phyloP scores from a whole-genome alignment of 1,140 invertebrate species.

The Cotesia typhae region DNA sequence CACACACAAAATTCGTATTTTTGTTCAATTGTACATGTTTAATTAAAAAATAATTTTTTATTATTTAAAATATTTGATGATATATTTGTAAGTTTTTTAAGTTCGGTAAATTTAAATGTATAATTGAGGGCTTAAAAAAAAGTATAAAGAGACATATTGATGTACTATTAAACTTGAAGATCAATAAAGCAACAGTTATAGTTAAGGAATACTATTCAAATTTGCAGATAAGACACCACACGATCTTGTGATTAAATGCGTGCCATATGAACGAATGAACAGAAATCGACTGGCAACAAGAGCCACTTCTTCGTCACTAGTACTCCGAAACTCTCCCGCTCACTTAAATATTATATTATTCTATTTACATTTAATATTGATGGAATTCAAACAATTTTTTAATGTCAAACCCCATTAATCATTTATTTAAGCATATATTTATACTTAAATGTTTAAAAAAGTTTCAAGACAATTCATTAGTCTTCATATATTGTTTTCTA shows the following conservation, averaged over 20 bases:
- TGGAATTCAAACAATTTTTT: not conserved
- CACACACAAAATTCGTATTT: not conserved
- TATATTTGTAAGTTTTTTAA: too few species aligned
- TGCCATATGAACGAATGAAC: conserved; percentile 5
- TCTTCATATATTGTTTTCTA: too few species aligned
- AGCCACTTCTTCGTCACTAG: conserved; percentile 1
- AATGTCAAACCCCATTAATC: not conserved
- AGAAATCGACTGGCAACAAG: conserved; percentile 18
- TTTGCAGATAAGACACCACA: not conserved
- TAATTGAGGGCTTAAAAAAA: too few species aligned
- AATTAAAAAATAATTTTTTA: too few species aligned
- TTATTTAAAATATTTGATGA: too few species aligned
- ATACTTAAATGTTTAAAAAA: too few species aligned
- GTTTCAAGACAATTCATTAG: too few species aligned
- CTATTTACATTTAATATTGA: conserved; percentile 2
- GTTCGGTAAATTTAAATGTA: too few species aligned
- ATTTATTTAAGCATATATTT: not conserved
- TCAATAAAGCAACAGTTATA: too few species aligned
- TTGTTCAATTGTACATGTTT: not conserved
- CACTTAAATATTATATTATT: not conserved
- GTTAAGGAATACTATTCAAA: too few species aligned
- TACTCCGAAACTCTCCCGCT: not conserved
- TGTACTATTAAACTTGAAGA: too few species aligned
- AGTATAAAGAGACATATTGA: too few species aligned
- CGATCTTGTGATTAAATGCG: not conserved